A percentile compares a stretch with the other conserved stretches of the same genome.
These are phyloP conservation scores for Agonopterix heracliana DNA, from an alignment of 2,888 invertebrate species.

Conservation along the genomic window DNA sequence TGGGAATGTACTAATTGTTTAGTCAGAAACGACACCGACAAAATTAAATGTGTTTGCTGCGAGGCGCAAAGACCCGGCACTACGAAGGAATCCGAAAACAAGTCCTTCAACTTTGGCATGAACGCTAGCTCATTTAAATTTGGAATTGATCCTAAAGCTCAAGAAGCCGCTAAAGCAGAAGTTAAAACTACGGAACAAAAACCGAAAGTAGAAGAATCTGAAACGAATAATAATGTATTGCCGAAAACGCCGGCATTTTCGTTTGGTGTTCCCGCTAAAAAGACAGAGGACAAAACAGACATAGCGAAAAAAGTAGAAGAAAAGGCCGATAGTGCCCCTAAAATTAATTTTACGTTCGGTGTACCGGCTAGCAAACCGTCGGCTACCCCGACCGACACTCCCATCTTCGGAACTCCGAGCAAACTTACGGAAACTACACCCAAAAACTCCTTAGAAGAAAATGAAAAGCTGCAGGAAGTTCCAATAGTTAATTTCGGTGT, in stretches of 20 bases:
- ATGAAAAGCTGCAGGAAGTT: slow-evolving; percentile 40
- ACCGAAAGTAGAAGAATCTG: slow-evolving; percentile 32
- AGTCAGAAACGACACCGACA: slow-evolving; percentile 42
- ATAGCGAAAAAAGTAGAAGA: slow-evolving; percentile 12
- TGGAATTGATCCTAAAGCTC: slow-evolving; percentile 43
- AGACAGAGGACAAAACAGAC: slow-evolving; percentile 13
- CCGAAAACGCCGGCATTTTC: slow-evolving; percentile 29
- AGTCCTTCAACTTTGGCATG: slow-evolving; percentile 42
- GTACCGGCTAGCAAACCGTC: slow-evolving; percentile 25
- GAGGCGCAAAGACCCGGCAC: slow-evolving; percentile 32
- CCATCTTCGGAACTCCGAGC: slow-evolving; percentile 14
- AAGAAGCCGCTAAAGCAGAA: slow-evolving; percentile 22
- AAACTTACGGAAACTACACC: slow-evolving; percentile 13
- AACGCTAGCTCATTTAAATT: slow-evolving; percentile 45
- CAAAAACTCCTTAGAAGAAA: slow-evolving; percentile 18
- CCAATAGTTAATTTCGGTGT: slow-evolving; percentile 29
- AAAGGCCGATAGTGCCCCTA: slow-evolving; percentile 24
- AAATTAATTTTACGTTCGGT: slow-evolving; percentile 43
- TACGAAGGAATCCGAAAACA: slow-evolving; percentile 21
- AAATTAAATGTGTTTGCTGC: slow-evolving; percentile 47
- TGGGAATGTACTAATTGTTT: slow-evolving; percentile 59
- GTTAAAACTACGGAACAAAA: slow-evolving; percentile 5
- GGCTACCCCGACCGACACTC: slow-evolving; percentile 4
- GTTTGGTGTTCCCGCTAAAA: slow-evolving; percentile 9
- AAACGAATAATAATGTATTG: slow-evolving; percentile 53